Evolutionary conservation across 2,888 invertebrate genomes (phyloP), one percentile per base, ranked within the genome.

Genomic region (Omphaloscelis lunosa): DNA sequence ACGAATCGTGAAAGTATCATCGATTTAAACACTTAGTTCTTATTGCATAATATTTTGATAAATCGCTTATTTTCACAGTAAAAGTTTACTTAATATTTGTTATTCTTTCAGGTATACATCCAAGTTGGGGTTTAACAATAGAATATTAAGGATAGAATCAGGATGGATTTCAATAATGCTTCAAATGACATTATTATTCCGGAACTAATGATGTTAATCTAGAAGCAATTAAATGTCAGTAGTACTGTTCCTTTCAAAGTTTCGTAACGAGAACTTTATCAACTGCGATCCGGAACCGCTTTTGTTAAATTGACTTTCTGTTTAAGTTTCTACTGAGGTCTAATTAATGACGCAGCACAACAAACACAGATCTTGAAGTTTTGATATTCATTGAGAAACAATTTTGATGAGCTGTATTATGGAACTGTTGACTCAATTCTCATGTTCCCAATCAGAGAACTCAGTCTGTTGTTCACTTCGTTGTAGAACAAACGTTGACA

Each of bases 301-400:
- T 65, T 53, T 59, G 27, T 77, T 69, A 66, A 48, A 48, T 48
- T 77, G 39, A 53, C 59, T 79, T 77, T 59, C 34, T 53, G 77
- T 72, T 77, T 61, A 11, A 65, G 34, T 67, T 67, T 67, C 23
- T 29, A 23, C 48, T 29, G 29, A 29, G 48, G 5, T 12, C n/a
- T 63, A 63, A 77, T 58, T 73, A 77, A 77, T 72, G 61, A 56
- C 45, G 11, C 56, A 45, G 48, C 20, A 34, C 45, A 62, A 72
- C 67, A 73, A 75, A 53, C 29, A n/a, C n/a, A 23, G 51, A 51
- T 53, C 3, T 48, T 48, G 17, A 6, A 48, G 48, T 1, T 48
- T 6, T 17, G 48, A 48, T 17, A 48, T 17, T 48, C 5, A 48
- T 1, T 17, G 17, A 15, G 17, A 17, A 48, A 48, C 17, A 4